These are phyloP conservation scores for Hippopotamyrus pictus DNA, from an alignment of 2,797 vertebrate species.

Conservation along the genomic window DNA sequence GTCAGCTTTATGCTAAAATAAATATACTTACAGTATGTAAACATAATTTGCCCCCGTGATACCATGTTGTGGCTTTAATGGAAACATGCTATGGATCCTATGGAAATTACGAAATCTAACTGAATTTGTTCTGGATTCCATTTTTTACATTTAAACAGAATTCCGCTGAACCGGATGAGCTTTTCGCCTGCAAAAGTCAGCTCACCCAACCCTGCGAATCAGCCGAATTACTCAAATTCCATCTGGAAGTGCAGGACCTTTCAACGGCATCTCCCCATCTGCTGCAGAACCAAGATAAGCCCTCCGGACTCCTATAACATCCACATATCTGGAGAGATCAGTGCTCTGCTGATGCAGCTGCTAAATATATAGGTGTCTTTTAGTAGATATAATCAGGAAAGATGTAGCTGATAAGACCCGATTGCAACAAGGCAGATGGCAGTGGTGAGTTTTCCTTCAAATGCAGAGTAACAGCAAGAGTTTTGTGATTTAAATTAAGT, in stretches of 20 bases:
- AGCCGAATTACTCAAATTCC: constrained; percentile 38
- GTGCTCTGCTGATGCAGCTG: constrained; percentile 52
- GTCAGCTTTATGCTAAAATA: neutral
- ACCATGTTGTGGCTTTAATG: neutral
- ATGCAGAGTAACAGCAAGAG: constrained; percentile 18
- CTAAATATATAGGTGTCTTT: constrained; percentile 58
- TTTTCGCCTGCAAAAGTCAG: neutral
- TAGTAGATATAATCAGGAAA: constrained; percentile 58
- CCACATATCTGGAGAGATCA: constrained; percentile 50
- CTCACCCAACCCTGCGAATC: neutral
- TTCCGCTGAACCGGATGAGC: neutral
- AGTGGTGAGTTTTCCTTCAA: constrained; percentile 23
- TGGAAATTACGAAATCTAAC: neutral
- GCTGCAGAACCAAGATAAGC: constrained; percentile 47
- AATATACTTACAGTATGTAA: neutral
- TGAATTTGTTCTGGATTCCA: neutral
- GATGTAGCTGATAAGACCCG: constrained; percentile 49
- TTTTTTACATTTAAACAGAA: neutral
- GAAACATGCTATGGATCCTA: neutral
- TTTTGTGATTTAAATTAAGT: constrained; percentile 9
- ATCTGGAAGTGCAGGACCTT: constrained; percentile 4
- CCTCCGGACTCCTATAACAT: constrained; percentile 36
- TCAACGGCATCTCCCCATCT: constrained; percentile 20
- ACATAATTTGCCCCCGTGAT: neutral
- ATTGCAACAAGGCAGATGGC: constrained; percentile 31